Conservation (phyloP, 2,797 vertebrate genomes). For the Chiloscyllium punctatum region DNA sequence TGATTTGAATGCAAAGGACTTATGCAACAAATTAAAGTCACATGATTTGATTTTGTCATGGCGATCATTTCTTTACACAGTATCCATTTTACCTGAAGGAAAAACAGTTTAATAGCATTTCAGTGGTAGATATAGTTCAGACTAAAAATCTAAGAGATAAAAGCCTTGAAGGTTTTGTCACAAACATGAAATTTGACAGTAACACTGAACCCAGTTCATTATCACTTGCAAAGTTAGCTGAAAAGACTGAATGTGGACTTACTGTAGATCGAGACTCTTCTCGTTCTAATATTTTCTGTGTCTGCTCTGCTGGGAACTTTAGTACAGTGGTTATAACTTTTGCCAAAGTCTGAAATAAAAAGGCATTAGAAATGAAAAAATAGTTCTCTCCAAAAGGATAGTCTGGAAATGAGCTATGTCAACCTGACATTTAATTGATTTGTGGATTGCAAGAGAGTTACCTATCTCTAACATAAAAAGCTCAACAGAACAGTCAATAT, state of each 20-base stretch:
- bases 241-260: constrained; percentile 48
- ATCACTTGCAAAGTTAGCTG: background rate
- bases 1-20: background rate
- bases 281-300: constrained; percentile 86
- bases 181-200: background rate
- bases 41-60: background rate
- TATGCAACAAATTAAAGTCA: background rate
- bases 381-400: background rate
- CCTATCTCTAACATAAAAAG: background rate
- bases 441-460: background rate
- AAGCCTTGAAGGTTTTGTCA: background rate
- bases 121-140: background rate
- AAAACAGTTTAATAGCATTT: background rate
- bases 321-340: constrained; percentile 95
- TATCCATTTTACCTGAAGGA: background rate
- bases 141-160: background rate
- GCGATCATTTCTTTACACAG: background rate
- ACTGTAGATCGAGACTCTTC: constrained; percentile 81
- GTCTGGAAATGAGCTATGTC: no score
- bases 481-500: background rate
- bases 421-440: background rate
- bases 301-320: constrained; percentile 87
- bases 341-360: constrained; percentile 81
- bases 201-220: background rate
- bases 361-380: background rate